A percentile compares a stretch with the other conserved stretches of the same genome.
Conservation (phyloP, 2,113 vertebrate genomes). For the Clarias gariepinus region DNA sequence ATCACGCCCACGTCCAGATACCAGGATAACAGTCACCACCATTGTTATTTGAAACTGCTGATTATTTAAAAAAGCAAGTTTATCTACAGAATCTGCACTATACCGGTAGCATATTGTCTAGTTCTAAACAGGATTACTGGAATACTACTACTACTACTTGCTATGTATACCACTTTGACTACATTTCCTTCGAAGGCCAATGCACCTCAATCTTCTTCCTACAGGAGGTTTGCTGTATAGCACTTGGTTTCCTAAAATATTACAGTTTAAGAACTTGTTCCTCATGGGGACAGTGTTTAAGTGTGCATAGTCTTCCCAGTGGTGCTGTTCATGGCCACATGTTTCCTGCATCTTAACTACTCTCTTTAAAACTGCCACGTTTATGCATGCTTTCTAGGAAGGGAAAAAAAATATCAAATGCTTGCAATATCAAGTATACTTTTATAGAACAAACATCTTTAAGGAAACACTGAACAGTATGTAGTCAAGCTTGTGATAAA, state of each 20-base stretch:
- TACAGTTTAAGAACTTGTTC: background rate
- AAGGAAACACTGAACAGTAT: background rate
- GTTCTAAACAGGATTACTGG: background rate
- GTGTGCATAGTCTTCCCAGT: background rate
- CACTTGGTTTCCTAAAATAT: background rate
- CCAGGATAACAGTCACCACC: background rate
- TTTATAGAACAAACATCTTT: background rate
- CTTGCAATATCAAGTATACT: background rate
- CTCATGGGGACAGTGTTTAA: background rate
- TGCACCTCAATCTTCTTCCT: background rate
- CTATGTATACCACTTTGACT: background rate
- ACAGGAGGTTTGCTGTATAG: background rate
- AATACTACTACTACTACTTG: background rate
- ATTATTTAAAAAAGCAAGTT: background rate
- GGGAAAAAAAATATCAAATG: background rate
- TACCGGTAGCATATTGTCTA: background rate
- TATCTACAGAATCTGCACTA: background rate
- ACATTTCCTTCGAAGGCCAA: background rate
- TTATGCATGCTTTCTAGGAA: background rate
- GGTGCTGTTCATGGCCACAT: background rate
- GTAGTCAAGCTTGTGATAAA: background rate
- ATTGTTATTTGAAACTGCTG: background rate
- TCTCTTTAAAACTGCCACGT: background rate
- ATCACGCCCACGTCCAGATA: background rate
- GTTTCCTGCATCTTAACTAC: background rate